Conservation (phyloP, 2,888 invertebrate species). For the Ichneumoninae sp. region DNA sequence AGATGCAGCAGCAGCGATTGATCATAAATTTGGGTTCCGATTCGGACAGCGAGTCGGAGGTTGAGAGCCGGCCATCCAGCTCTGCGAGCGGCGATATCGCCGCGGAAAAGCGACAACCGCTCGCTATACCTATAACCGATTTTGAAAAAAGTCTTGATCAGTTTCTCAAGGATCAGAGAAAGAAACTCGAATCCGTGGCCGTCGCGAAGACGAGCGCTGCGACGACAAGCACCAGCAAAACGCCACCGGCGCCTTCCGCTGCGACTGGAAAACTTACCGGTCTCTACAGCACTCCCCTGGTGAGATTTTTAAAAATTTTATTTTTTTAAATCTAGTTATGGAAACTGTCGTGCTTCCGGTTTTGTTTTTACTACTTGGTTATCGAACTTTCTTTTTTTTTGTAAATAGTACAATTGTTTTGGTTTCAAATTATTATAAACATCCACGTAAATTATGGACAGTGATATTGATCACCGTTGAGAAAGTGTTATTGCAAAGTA, state of each 20-base stretch:
- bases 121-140: constrained; percentile 76
- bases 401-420: neutral
- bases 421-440: neutral
- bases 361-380: neutral
- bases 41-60: constrained; percentile 79
- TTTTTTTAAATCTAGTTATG: neutral
- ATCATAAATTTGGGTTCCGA: constrained; percentile 80
- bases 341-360: neutral
- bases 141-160: constrained; percentile 81
- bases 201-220: constrained; percentile 58
- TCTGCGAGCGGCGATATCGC: neutral
- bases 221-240: constrained; percentile 43
- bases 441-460: neutral
- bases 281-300: constrained; percentile 69
- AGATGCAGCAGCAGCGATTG: constrained; percentile 74
- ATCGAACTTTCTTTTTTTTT: neutral
- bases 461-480: neutral
- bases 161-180: constrained; percentile 79
- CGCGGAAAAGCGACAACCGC: constrained; percentile 48
- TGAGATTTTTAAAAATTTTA: constrained; percentile 52
- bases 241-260: constrained; percentile 28
- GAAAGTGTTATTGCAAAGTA: neutral
- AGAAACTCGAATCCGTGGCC: constrained; percentile 77
- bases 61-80: constrained; percentile 52
- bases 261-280: constrained; percentile 47